Base-by-base conservation (phyloP, 2,888 invertebrate species). In the Cryptocheilus praepositus region DNA sequence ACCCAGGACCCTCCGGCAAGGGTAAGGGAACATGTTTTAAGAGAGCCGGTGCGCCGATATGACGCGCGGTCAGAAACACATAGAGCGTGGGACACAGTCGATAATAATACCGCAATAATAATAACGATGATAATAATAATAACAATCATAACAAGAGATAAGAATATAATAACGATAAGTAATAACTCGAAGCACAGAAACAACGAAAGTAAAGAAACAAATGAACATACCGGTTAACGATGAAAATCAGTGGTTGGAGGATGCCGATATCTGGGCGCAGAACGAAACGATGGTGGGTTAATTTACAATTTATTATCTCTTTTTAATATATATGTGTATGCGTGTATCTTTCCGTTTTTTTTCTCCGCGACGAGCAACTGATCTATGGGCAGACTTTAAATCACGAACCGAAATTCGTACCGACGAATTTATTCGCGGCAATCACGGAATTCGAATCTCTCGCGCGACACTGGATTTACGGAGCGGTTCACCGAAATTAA, bases 221-320 rank as follows among this genome's bases (percentile, higher is more conserved):
- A 88, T 83, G 82, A 87, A 88, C 88, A 87, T 88, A 88, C 88
- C 88, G 86, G 83, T 86, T 86, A 87, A 87, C 86, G 88, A 86
- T 88, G 88, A 87, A 88, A 88, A 88, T 86, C 87, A 87, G 87
- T 86, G 85, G 86, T 86, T 84, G 87, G 85, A 87, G 86, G 85
- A 86, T 85, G 86, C 86, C 85, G 87, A 85, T 77, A 79, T 75
- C 80, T 79, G 80, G 80, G 72, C 80, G 79, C 64, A 77, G 80
- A 79, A 79, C 77, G 75, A 68, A 79, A 79, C 77, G 75, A 66
- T 75, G 79, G 58, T 73, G 71, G 76, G 70, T 78, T 77, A 67
- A 18, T 44, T 70, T 21, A 18, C 25, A 53, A 63, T 45, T 52
- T 66, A 57, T 61, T 16, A 45, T 66, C 54, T 62, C 54, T 54